A percentile compares a stretch with the other conserved stretches of the same genome.
These are phyloP conservation scores for Centroberyx gerrardi DNA, from an alignment of 2,797 vertebrate species.

Conservation along the genomic window DNA sequence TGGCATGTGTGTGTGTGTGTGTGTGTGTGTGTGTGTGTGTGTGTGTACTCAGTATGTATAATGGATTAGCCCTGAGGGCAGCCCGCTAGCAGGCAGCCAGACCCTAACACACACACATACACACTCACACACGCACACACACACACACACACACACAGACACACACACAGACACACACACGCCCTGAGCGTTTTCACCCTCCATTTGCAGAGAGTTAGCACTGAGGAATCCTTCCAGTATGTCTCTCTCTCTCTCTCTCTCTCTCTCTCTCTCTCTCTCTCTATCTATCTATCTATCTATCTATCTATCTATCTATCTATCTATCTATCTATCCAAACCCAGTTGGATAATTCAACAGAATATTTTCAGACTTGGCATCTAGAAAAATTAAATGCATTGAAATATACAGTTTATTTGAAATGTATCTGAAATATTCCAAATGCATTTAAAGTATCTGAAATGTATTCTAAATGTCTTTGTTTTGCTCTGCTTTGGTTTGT, in stretches of 20 bases:
- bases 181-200: slow-evolving; percentile 60
- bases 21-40: slow-evolving; percentile 11
- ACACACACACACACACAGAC: not conserved
- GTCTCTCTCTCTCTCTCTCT: slow-evolving; percentile 12
- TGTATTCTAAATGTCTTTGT: no score
- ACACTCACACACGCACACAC: slow-evolving; percentile 56
- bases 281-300: not conserved
- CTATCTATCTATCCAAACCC: not conserved
- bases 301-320: not conserved
- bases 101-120: no score
- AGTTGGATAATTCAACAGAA: no score
- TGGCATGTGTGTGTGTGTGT: slow-evolving; percentile 31
- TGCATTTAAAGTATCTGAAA: no score
- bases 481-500: no score
- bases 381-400: no score
- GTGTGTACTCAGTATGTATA: no score
- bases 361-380: no score
- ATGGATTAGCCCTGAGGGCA: no score
- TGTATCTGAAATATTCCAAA: no score
- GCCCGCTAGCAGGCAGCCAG: slow-evolving; percentile 52
- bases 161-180: slow-evolving; percentile 6
- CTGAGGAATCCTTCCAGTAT: slow-evolving; percentile 27
- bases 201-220: slow-evolving; percentile 70
- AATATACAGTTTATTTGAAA: no score
- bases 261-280: slow-evolving; percentile 8